Base-by-base conservation (phyloP, 2,113 vertebrate species). In the Tylochromis polylepis region DNA sequence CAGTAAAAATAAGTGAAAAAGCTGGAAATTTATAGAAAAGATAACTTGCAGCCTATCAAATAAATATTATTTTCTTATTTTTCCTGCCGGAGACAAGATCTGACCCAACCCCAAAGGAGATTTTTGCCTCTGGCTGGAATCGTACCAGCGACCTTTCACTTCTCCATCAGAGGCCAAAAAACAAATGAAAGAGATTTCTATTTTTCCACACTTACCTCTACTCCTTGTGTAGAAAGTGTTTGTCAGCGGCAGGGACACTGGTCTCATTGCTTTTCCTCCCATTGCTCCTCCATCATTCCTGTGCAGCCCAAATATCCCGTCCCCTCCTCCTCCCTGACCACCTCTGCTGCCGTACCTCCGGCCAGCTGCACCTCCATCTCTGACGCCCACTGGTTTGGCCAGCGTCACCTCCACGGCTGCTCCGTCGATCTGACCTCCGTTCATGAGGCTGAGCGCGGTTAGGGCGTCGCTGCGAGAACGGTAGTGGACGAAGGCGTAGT, bases 401-500 rank as follows among this genome's bases (percentile, higher is more conserved):
- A 99, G 93, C 4, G 96, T 97, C 58, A 99, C 97, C 91, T 99
- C 97, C 86, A 99, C 96, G 18, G 81, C 89, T 78, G 97, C 97
- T 36, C 98, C 98, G 86, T 99, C 98, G 57, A 99, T 97, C 49
- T 94, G 94, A 27, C 96, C 97, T 4, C 98, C 97, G 59, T 98
- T 97, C 97, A 98, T 98, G 79, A 96, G 78, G 70, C 94, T 96
- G 92, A 98, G 97, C 7, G 98, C 97, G 14, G 96, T 79, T 53
- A 99, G 57, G 57, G 98, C 97, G 90, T 99, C 98, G 36, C 98
- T 97, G 8, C 97, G 97, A 84, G 94, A 95, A 90, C 96, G 97
- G 95, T 98, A 99, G 92, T 99, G 98, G 90, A 99, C 93, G 94
- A 99, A 99, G 85, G 98, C 98, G 89, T 99, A 99, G 93, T 99